These are phyloP conservation scores for Dendroctonus valens DNA, from an alignment of 1,140 invertebrate genomes.

Conservation along the genomic window DNA sequence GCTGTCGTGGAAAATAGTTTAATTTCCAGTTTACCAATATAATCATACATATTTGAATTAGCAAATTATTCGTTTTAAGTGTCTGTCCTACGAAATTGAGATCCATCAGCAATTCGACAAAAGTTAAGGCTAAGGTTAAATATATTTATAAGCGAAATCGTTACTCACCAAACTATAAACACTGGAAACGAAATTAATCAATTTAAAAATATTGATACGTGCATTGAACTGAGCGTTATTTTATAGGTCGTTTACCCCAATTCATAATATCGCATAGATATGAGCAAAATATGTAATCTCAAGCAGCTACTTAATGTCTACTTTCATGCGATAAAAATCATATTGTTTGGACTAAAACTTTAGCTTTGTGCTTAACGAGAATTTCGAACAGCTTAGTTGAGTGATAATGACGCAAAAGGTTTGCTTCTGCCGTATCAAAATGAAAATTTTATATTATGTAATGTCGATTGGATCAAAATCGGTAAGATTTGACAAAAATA, in stretches of 20 bases:
- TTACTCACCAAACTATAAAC: constrained; percentile 12
- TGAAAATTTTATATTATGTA: no score
- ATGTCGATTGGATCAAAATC: no score
- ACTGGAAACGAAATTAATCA: constrained; percentile 10
- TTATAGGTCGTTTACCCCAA: constrained; percentile 23
- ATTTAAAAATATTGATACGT: constrained; percentile 10
- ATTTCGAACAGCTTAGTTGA: constrained; percentile 2
- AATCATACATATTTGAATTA: no score
- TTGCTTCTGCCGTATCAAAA: no score
- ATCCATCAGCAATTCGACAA: neutral
- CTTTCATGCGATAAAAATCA: constrained; percentile 11
- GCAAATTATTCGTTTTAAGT: no score
- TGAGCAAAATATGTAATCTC: constrained; percentile 4
- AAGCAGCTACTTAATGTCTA: constrained; percentile 1
- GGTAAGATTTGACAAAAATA: no score
- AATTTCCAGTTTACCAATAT: no score
- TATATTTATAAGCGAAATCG: neutral
- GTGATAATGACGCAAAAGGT: neutral
- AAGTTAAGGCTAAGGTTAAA: constrained; percentile 14
- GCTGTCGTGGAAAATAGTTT: no score
- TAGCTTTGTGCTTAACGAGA: neutral
- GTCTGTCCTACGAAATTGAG: neutral
- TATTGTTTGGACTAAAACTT: constrained; percentile 4
- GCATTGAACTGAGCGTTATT: constrained; percentile 9
- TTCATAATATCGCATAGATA: constrained; percentile 20